Evolutionary conservation across 1,140 invertebrate genomes (phyloP).

Genomic region (Acromyrmex charruanus): DNA sequence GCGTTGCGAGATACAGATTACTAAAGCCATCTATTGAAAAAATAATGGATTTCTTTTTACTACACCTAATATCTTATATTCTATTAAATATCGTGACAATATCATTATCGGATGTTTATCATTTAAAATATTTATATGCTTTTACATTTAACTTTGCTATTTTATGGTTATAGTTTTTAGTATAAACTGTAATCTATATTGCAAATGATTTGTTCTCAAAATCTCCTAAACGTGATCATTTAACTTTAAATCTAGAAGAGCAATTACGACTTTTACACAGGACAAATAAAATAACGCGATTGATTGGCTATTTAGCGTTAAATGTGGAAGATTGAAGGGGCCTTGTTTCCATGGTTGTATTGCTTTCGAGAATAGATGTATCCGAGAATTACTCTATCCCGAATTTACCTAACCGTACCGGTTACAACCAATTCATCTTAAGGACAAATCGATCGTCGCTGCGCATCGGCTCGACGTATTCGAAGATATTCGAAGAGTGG

Average conservation of each 20-base stretch:
- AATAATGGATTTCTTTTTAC: too few relatives aligned
- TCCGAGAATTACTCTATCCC: constrained; percentile 49
- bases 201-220: background rate
- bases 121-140: too few relatives aligned
- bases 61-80: too few relatives aligned
- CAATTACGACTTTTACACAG: background rate
- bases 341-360: background rate
- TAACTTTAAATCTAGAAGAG: background rate
- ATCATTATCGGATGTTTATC: too few relatives aligned
- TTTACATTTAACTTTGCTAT: too few relatives aligned
- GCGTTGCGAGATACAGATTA: too few relatives aligned
- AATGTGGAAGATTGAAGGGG: background rate
- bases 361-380: constrained; percentile 40
- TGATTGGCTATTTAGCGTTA: constrained; percentile 33
- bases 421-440: constrained; percentile 54
- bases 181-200: too few relatives aligned
- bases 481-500: constrained; percentile 63
- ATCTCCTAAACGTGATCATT: background rate
- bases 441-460: constrained; percentile 46
- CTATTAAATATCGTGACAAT: too few relatives aligned
- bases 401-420: constrained; percentile 55
- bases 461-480: constrained; percentile 47
- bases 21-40: too few relatives aligned
- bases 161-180: too few relatives aligned
- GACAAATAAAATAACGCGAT: background rate